A percentile compares a stretch with the other conserved stretches of the same genome.
phyloP scores from a whole-genome alignment of 2,797 vertebrate species.

The Syngnathus rostellatus region DNA sequence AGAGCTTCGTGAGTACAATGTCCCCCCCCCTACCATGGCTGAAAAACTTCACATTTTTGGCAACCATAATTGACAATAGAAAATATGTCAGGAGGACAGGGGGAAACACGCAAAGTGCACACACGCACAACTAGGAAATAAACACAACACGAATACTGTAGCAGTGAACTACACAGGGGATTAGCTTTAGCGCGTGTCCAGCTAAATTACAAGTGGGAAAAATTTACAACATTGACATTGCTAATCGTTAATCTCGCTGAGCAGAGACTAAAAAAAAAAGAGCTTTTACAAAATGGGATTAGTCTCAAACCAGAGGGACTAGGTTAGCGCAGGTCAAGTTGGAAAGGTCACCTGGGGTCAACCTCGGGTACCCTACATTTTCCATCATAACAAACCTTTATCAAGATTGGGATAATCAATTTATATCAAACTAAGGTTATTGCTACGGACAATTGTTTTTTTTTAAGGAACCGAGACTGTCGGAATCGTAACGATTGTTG shows the following conservation, averaged over 20 bases:
- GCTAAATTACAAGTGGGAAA: neutral
- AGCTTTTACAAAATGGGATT: constrained; percentile 21
- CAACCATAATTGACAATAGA: neutral
- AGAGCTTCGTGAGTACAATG: constrained; percentile 27
- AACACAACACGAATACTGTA: neutral
- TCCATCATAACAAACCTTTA: neutral
- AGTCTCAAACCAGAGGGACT: constrained; percentile 18
- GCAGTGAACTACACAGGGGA: neutral
- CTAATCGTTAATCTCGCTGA: constrained; percentile 24
- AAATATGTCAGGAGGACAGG: neutral
- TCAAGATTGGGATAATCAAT: neutral
- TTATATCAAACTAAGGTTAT: neutral
- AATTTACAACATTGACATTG: neutral
- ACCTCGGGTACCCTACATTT: constrained; percentile 1
- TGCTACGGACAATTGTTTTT: neutral
- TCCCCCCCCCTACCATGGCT: neutral
- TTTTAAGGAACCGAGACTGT: neutral
- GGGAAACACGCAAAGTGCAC: neutral
- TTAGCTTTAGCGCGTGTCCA: neutral
- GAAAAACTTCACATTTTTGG: neutral
- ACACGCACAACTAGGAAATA: too few species aligned
- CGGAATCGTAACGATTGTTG: neutral
- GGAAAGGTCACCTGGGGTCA: neutral
- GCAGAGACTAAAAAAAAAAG: constrained; percentile 18
- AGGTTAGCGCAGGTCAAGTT: constrained; percentile 9